Percentiles rank a stretch among this genome's conserved stretches.
phyloP scores from a whole-genome alignment of 2,888 invertebrate species.

The Scaptomyza tumidula region DNA sequence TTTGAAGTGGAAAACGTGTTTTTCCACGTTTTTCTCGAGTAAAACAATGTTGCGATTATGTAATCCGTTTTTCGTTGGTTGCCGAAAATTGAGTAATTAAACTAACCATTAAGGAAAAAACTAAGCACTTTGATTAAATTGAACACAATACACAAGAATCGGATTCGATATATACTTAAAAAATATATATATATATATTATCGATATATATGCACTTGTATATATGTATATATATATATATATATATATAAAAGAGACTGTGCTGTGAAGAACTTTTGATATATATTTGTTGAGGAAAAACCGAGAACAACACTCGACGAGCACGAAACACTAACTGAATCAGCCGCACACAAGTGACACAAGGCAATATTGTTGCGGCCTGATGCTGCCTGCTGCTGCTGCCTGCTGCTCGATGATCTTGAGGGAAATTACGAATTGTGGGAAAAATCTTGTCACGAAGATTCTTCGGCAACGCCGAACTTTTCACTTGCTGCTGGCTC shows the following conservation, averaged over 20 bases:
- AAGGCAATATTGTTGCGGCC: slow-evolving; percentile 34
- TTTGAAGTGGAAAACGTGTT: slow-evolving; percentile 70
- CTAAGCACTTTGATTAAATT: slow-evolving; percentile 43
- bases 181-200: slow-evolving; percentile 51
- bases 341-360: slow-evolving; percentile 41
- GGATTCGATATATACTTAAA: slow-evolving; percentile 34
- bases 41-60: slow-evolving; percentile 55
- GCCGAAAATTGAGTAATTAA: slow-evolving; percentile 34
- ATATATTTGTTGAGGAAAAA: slow-evolving; percentile 82
- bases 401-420: slow-evolving; percentile 42
- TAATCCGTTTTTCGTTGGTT: slow-evolving; percentile 49
- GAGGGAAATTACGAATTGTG: slow-evolving; percentile 26
- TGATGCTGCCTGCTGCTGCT: too few relatives aligned
- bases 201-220: slow-evolving; percentile 63
- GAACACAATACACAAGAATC: slow-evolving; percentile 35
- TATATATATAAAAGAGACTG: slow-evolving; percentile 62
- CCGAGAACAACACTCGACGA: slow-evolving; percentile 85
- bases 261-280: slow-evolving; percentile 80
- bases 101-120: slow-evolving; percentile 48
- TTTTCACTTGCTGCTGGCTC: slow-evolving; percentile 3
- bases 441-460: slow-evolving; percentile 26
- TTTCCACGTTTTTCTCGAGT: slow-evolving; percentile 58
- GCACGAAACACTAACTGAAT: slow-evolving; percentile 85
- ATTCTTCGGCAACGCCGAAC: slow-evolving; percentile 40
- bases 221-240: slow-evolving; percentile 53